Conservation (phyloP, 2,797 vertebrate genomes). For the Rhodeus uyekii region DNA sequence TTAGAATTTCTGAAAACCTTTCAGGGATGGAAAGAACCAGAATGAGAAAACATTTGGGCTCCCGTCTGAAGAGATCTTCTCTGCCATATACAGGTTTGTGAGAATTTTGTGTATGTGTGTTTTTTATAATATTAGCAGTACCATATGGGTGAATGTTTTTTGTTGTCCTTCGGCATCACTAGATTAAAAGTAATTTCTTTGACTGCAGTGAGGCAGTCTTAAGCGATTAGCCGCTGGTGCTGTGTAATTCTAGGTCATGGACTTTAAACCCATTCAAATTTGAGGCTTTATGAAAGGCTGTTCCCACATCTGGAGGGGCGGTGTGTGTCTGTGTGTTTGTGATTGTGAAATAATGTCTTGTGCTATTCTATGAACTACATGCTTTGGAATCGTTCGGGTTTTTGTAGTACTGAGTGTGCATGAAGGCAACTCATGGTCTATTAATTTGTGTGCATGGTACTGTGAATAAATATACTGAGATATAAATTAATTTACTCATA, state of each 20-base stretch:
- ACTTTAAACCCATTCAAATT: slow-evolving; percentile 20
- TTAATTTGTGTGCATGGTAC: background rate
- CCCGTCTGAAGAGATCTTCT: slow-evolving; percentile 71
- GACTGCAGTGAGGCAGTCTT: slow-evolving; percentile 34
- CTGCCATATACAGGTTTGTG: slow-evolving; percentile 74
- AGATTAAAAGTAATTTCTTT: slow-evolving; percentile 16
- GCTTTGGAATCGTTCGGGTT: background rate
- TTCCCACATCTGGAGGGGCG: background rate
- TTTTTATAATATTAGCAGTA: background rate
- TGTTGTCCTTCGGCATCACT: background rate
- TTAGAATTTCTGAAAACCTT: slow-evolving; percentile 3
- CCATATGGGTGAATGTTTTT: background rate
- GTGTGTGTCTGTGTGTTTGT: background rate
- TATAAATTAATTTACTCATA: background rate
- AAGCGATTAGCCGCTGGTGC: slow-evolving; percentile 22
- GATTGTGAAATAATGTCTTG: background rate
- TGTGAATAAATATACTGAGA: no score
- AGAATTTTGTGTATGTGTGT: background rate
- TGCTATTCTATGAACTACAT: background rate
- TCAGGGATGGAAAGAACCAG: slow-evolving; percentile 79
- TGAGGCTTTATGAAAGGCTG: background rate
- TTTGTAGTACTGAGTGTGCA: background rate
- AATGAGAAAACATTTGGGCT: slow-evolving; percentile 77
- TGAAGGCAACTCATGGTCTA: background rate
- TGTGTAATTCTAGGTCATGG: slow-evolving; percentile 34